A percentile compares a stretch with the other conserved stretches of the same genome.
phyloP scores from a whole-genome alignment of 2,797 vertebrate species.

The Myripristis jacobus region DNA sequence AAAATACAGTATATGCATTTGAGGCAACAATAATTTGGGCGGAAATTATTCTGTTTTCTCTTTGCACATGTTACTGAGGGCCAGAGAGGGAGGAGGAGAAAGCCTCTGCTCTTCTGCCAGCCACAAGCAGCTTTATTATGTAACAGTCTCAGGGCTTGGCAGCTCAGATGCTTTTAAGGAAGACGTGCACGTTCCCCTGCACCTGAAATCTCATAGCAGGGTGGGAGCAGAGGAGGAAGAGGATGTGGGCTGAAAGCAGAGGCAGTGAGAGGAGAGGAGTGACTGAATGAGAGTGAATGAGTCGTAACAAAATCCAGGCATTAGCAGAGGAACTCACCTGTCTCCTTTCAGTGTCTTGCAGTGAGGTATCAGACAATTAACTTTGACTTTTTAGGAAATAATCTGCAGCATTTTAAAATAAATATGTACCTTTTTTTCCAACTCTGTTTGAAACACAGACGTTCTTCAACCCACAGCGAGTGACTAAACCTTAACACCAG shows the following conservation, averaged over 20 bases:
- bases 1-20: slow-evolving; percentile 23
- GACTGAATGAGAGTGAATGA: slow-evolving; percentile 8
- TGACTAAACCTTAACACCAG: no score
- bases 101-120: slow-evolving; percentile 59
- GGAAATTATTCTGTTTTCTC: background rate
- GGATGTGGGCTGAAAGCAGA: slow-evolving; percentile 40
- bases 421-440: no score
- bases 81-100: slow-evolving; percentile 39
- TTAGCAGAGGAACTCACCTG: background rate
- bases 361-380: slow-evolving; percentile 7
- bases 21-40: slow-evolving; percentile 33
- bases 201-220: slow-evolving; percentile 67
- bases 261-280: slow-evolving; percentile 21
- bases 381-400: background rate
- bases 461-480: no score
- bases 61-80: slow-evolving; percentile 16
- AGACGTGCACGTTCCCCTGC: slow-evolving; percentile 74
- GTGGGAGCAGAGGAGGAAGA: slow-evolving; percentile 49
- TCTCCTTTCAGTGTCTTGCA: background rate
- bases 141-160: slow-evolving; percentile 72
- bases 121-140: slow-evolving; percentile 72
- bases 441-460: no score
- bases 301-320: slow-evolving; percentile 10
- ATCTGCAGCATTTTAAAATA: background rate
- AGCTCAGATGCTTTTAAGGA: slow-evolving; percentile 80